phyloP scores from a whole-genome alignment of 1,140 invertebrate species.

The Eriosoma lanigerum region DNA sequence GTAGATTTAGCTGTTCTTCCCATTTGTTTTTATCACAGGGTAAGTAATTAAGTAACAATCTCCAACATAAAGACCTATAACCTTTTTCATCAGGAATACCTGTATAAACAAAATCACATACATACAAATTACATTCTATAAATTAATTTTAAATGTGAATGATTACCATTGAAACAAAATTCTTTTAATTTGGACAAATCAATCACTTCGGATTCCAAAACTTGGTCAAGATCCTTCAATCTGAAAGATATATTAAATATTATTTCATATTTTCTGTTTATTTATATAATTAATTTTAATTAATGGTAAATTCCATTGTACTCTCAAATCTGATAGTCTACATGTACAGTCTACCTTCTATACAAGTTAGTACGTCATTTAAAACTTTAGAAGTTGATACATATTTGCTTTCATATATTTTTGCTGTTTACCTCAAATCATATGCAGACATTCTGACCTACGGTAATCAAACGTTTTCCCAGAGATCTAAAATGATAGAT shows the following conservation, averaged over 20 bases:
- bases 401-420: too few species aligned
- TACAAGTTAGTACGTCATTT: too few species aligned
- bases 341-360: neutral
- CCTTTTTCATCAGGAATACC: slow-evolving; percentile 82
- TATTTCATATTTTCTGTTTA: neutral
- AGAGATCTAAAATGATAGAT: neutral
- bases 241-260: slow-evolving; percentile 60
- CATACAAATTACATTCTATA: neutral
- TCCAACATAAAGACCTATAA: slow-evolving; percentile 77
- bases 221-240: slow-evolving; percentile 73
- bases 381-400: neutral
- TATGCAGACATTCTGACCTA: slow-evolving; percentile 20
- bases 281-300: slow-evolving; percentile 4
- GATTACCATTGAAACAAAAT: slow-evolving; percentile 75
- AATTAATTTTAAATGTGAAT: slow-evolving; percentile 37
- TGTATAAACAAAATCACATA: slow-evolving; percentile 58
- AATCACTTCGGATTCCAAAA: slow-evolving; percentile 69
- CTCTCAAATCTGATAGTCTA: neutral
- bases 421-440: slow-evolving; percentile 36
- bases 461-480: neutral
- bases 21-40: slow-evolving; percentile 68
- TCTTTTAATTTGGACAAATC: slow-evolving; percentile 67
- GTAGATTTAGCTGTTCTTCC: slow-evolving; percentile 67
- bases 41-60: slow-evolving; percentile 79
- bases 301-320: neutral